Conservation (phyloP, 2,888 invertebrate species). For the Xestia xanthographa region DNA sequence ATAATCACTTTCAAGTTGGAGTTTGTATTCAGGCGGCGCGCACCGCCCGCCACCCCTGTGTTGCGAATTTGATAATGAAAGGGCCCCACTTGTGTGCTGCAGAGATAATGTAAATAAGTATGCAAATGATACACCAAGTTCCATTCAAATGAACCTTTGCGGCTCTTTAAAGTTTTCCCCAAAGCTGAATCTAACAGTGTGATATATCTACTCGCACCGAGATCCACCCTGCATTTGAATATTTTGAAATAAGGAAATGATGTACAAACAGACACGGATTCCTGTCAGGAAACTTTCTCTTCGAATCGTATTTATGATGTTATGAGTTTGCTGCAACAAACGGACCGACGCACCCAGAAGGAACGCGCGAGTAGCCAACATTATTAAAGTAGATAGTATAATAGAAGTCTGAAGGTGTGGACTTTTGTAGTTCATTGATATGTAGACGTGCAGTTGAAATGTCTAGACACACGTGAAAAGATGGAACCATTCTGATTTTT, state of each 20-base stretch:
- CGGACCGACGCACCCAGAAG: constrained; percentile 66
- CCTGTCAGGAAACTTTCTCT: constrained; percentile 78
- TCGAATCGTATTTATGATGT: constrained; percentile 79
- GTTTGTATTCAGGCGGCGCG: constrained; percentile 85
- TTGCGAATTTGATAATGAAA: constrained; percentile 90
- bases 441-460: constrained; percentile 26
- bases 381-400: constrained; percentile 54
- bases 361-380: constrained; percentile 49
- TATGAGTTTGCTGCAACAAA: constrained; percentile 71
- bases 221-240: constrained; percentile 76
- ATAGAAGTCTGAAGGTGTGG: constrained; percentile 38
- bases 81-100: constrained; percentile 89
- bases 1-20: constrained; percentile 86
- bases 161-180: constrained; percentile 87
- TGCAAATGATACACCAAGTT: constrained; percentile 89
- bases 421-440: constrained; percentile 45
- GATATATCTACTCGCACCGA: constrained; percentile 76
- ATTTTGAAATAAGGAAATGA: constrained; percentile 82
- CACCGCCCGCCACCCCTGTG: constrained; percentile 77
- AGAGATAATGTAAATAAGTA: constrained; percentile 91
- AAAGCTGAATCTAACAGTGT: constrained; percentile 79
- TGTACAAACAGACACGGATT: constrained; percentile 81
- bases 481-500: constrained; percentile 16
- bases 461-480: constrained; percentile 20
- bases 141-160: constrained; percentile 89